Evolutionary conservation across 2,113 vertebrate species (phyloP).

Genomic region (Cricetomys ansorgei): DNA sequence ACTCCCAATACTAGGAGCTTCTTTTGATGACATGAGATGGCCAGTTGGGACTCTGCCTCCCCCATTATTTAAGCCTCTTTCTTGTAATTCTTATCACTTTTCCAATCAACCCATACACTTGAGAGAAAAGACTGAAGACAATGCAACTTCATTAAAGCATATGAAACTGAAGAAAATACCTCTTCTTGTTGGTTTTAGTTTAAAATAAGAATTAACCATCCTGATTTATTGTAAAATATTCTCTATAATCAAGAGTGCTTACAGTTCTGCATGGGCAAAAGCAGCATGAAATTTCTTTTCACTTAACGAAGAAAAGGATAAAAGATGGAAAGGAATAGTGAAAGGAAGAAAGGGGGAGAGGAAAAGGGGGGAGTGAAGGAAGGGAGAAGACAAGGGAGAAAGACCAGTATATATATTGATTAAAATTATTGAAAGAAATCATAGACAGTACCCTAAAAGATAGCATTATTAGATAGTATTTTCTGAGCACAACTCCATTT

Average conservation of each 20-base stretch:
- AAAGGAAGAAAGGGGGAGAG: background rate
- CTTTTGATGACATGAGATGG: background rate
- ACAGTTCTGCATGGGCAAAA: background rate
- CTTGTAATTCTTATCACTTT: background rate
- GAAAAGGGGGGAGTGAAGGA: background rate
- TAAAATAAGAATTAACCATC: background rate
- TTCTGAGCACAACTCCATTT: background rate
- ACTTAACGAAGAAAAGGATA: background rate
- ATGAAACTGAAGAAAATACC: background rate
- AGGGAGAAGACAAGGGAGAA: background rate
- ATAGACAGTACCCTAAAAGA: background rate
- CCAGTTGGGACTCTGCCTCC: background rate
- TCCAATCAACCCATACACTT: background rate
- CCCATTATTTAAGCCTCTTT: background rate
- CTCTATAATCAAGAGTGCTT: background rate
- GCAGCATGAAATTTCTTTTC: background rate
- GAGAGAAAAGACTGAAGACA: background rate
- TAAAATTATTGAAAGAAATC: background rate
- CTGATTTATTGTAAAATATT: background rate
- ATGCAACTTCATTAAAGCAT: background rate
- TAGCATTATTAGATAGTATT: background rate
- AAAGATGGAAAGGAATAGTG: background rate
- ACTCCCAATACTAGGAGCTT: background rate
- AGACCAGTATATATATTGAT: background rate
- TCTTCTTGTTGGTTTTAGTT: constrained; percentile 7